These are phyloP conservation scores for Ladona fulva DNA, from an alignment of 1,140 invertebrate species.

Conservation along the genomic window DNA sequence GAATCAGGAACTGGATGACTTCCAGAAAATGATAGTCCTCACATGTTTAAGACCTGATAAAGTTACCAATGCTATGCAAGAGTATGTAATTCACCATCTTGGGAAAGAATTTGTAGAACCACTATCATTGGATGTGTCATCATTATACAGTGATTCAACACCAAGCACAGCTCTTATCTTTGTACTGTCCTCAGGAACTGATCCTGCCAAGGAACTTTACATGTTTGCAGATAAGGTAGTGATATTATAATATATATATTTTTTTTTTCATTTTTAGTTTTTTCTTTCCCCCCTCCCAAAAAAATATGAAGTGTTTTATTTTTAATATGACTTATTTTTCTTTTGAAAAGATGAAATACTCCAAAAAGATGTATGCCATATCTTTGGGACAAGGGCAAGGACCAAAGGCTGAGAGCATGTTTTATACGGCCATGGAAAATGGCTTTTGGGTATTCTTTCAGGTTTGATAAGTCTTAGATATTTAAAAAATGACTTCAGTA, in stretches of 20 bases:
- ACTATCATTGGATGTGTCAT: slow-evolving; percentile 51
- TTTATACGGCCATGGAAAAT: slow-evolving; percentile 45
- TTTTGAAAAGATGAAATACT: slow-evolving; percentile 37
- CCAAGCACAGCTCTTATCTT: slow-evolving; percentile 54
- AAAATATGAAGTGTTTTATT: slow-evolving; percentile 14
- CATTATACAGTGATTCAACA: slow-evolving; percentile 55
- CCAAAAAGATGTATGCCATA: slow-evolving; percentile 49
- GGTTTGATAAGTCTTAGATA: no score
- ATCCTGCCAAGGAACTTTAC: slow-evolving; percentile 53
- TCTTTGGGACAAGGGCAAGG: slow-evolving; percentile 65
- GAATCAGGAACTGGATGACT: slow-evolving; percentile 44
- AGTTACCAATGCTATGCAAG: slow-evolving; percentile 57
- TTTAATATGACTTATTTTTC: slow-evolving; percentile 30
- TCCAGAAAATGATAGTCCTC: slow-evolving; percentile 60
- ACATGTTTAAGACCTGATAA: slow-evolving; percentile 63
- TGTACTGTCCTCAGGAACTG: slow-evolving; percentile 59
- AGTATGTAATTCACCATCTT: slow-evolving; percentile 47
- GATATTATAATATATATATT: no score
- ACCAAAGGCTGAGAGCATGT: slow-evolving; percentile 51
- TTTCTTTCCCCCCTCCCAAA: no score
- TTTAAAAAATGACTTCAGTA: no score
- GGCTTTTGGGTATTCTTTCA: slow-evolving; percentile 58
- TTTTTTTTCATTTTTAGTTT: no score
- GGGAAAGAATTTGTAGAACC: slow-evolving; percentile 57
- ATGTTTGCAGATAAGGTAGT: slow-evolving; percentile 55